A percentile compares a stretch with the other conserved stretches of the same genome.
These are phyloP conservation scores for Ophonus ardosiacus DNA, from an alignment of 2,888 invertebrate species.

Conservation along the genomic window DNA sequence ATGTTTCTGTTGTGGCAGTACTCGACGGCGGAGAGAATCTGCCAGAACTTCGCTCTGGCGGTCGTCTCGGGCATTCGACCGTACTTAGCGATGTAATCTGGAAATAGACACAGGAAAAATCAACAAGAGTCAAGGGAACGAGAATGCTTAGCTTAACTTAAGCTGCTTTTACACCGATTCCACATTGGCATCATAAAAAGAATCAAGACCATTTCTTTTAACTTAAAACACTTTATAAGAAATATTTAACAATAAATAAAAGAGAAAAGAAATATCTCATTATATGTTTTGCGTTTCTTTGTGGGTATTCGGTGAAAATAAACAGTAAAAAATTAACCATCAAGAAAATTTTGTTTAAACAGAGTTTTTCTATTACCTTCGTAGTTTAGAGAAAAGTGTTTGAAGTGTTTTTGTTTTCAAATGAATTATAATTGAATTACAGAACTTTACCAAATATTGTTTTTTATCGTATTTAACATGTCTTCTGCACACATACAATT, in stretches of 20 bases:
- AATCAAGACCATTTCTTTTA: no score
- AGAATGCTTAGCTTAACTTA: background rate
- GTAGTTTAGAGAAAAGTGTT: background rate
- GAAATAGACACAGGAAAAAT: constrained; percentile 67
- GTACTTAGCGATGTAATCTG: constrained; percentile 94
- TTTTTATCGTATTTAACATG: no score
- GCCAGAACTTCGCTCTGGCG: constrained; percentile 95
- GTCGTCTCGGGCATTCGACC: constrained; percentile 96
- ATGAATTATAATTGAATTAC: background rate
- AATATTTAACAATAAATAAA: no score
- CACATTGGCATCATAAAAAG: background rate
- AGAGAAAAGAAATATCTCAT: no score
- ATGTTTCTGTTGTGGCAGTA: constrained; percentile 96
- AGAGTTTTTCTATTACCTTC: background rate
- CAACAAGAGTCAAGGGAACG: constrained; percentile 6
- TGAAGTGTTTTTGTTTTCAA: background rate
- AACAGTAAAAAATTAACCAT: background rate
- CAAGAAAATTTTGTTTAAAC: background rate
- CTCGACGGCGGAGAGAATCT: constrained; percentile 97
- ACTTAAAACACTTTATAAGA: no score
- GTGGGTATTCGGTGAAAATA: no score
- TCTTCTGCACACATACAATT: no score
- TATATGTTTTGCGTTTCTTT: no score
- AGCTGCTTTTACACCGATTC: background rate
- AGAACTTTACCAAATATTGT: no score